A percentile compares a stretch with the other conserved stretches of the same genome.
These are phyloP conservation scores for Sepiola atlantica DNA, from an alignment of 2,888 invertebrate species.

Conservation along the genomic window DNA sequence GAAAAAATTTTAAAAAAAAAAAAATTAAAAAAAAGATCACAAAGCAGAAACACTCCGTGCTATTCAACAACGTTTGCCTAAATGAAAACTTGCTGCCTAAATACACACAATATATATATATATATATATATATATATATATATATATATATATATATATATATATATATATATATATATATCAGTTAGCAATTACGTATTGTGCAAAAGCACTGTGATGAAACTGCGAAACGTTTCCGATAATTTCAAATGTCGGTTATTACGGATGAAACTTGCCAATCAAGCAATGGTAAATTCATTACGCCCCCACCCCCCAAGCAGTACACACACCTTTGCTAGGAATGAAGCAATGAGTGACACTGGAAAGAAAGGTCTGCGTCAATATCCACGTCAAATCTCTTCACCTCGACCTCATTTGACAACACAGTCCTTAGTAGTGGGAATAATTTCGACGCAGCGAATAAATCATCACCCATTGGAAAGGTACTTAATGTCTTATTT, in stretches of 20 bases:
- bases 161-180: background rate
- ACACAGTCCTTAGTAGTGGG: background rate
- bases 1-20: no score
- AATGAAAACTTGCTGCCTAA: no score
- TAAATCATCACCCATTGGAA: background rate
- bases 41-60: no score
- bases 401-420: constrained; percentile 32
- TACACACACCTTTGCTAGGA: background rate
- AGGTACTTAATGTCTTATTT: constrained; percentile 19
- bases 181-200: background rate
- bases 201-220: background rate
- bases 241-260: background rate
- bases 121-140: background rate
- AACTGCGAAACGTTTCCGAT: background rate
- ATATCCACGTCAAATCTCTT: background rate
- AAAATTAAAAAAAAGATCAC: no score
- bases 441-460: background rate
- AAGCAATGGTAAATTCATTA: background rate
- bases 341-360: background rate
- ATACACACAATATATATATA: background rate
- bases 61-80: no score
- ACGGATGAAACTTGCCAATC: background rate
- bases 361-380: background rate
- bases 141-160: background rate
- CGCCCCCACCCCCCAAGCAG: no score